Percentiles rank a stretch among this genome's conserved stretches.
phyloP scores from a whole-genome alignment of 2,888 invertebrate genomes.

The Eurytoma californica region DNA sequence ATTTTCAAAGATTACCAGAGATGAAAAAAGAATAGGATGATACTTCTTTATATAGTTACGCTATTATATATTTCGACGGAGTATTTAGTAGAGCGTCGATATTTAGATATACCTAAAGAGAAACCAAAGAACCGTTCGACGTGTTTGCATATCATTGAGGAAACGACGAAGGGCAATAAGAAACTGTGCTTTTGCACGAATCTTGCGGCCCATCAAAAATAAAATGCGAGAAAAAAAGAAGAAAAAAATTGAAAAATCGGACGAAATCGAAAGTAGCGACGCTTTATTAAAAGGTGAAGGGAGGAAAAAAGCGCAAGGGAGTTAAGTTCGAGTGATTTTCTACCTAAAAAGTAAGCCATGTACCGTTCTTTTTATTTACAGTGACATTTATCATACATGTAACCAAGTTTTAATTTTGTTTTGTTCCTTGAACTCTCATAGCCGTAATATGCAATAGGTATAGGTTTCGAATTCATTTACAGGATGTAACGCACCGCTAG shows the following conservation, averaged over 20 bases:
- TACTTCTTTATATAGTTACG: conserved; percentile 52
- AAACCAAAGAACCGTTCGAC: conserved; percentile 37
- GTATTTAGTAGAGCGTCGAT: conserved; percentile 53
- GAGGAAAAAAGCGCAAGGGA: conserved; percentile 16
- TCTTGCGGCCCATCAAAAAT: conserved; percentile 8
- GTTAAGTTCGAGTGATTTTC: conserved; percentile 30
- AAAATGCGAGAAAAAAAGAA: conserved; percentile 13
- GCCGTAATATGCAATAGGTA: conserved; percentile 26
- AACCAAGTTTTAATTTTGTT: conserved; percentile 34
- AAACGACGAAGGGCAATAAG: neutral
- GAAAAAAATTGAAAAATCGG: neutral
- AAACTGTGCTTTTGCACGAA: conserved; percentile 41
- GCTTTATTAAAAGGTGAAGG: conserved; percentile 35
- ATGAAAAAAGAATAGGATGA: conserved; percentile 33
- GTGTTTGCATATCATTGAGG: conserved; percentile 50
- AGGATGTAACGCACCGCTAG: conserved; percentile 39
- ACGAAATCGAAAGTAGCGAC: conserved; percentile 46
- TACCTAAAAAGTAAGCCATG: conserved; percentile 15
- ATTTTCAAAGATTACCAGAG: conserved; percentile 30
- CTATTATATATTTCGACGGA: conserved; percentile 50
- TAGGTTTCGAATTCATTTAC: conserved; percentile 43
- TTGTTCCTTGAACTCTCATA: conserved; percentile 27
- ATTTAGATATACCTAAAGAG: conserved; percentile 42
- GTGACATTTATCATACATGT: conserved; percentile 19
- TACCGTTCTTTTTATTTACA: conserved; percentile 27